Conservation (phyloP, 2,888 invertebrate genomes). For the Proisotoma minuta region DNA sequence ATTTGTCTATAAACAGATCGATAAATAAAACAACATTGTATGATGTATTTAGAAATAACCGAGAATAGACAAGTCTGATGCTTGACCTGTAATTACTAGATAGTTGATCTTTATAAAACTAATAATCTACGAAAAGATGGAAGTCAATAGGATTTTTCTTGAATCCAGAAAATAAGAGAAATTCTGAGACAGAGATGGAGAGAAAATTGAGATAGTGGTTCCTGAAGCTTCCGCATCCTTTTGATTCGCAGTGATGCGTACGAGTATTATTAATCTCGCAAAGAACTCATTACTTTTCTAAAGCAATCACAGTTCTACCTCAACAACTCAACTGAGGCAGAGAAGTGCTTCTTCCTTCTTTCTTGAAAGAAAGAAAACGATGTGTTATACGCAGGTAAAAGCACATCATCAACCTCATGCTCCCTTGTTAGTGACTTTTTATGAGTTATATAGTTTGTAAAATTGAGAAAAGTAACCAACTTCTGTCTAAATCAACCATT, state of each 20-base stretch:
- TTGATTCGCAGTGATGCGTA: constrained; percentile 26
- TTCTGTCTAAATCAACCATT: constrained; percentile 8
- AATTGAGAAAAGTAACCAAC: not conserved
- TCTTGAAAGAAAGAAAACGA: no score
- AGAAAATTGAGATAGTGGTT: constrained; percentile 2
- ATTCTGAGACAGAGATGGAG: not conserved
- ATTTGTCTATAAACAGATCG: no score
- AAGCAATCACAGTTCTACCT: constrained; percentile 28
- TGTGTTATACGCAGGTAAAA: no score
- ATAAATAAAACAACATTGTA: no score
- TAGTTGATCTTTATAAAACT: no score
- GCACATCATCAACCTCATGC: not conserved
- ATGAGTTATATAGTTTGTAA: not conserved
- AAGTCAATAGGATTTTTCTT: not conserved
- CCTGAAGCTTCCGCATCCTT: constrained; percentile 20
- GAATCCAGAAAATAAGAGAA: not conserved
- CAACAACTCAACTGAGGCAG: no score
- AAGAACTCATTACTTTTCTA: constrained; percentile 34
- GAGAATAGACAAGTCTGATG: no score
- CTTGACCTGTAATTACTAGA: no score
- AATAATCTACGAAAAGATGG: no score
- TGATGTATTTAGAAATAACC: no score
- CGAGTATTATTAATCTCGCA: constrained; percentile 32
- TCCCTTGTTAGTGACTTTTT: not conserved
- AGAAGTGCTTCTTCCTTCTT: no score